Percentiles rank a stretch among this genome's conserved stretches.
These are phyloP conservation scores for Bimastos eiseni DNA, from an alignment of 2,888 invertebrate species.

Conservation along the genomic window DNA sequence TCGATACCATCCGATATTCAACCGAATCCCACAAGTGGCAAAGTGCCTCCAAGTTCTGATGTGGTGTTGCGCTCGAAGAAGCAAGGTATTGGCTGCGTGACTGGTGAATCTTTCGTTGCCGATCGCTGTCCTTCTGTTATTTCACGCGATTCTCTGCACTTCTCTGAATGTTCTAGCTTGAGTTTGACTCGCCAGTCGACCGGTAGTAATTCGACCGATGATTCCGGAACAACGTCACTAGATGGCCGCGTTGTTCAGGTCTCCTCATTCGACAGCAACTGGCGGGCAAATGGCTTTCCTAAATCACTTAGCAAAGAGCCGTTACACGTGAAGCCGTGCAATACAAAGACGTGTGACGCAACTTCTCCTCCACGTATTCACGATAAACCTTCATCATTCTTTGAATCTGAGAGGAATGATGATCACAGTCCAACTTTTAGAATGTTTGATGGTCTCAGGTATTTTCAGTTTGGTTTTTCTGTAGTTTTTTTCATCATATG, in stretches of 20 bases:
- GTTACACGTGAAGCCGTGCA: not conserved
- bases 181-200: conserved; percentile 26
- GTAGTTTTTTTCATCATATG: conserved; percentile 8
- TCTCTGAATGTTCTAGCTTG: conserved; percentile 26
- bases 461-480: conserved; percentile 18
- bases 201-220: conserved; percentile 21
- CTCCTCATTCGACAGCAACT: not conserved
- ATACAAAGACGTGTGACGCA: not conserved
- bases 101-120: not conserved
- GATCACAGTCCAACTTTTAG: conserved; percentile 20
- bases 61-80: not conserved
- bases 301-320: not conserved
- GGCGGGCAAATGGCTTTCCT: not conserved
- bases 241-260: conserved; percentile 18
- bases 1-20: not conserved
- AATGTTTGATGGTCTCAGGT: not conserved
- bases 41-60: not conserved
- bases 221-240: conserved; percentile 20
- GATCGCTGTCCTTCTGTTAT: conserved; percentile 20
- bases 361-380: not conserved
- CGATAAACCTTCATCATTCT: not conserved
- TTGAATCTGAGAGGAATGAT: not conserved
- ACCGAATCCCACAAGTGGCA: not conserved
- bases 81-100: not conserved
- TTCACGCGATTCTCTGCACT: not conserved